Percentiles rank a stretch among this genome's conserved stretches.
phyloP scores from a whole-genome alignment of 1,140 invertebrate species.

The Trichonephila inaurata region DNA sequence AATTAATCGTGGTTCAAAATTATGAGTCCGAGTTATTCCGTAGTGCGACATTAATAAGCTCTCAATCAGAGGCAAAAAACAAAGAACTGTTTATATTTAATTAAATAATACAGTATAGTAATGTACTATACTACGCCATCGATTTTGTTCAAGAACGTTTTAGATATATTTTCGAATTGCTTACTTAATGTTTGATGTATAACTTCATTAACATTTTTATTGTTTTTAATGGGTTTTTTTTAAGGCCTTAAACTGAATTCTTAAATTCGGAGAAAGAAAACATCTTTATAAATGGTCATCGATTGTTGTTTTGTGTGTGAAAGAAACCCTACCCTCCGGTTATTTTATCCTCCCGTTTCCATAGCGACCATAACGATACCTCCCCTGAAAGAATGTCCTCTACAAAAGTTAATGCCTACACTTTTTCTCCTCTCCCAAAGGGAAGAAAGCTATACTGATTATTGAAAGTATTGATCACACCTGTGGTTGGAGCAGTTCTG shows the following conservation, averaged over 20 bases:
- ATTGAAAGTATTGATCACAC: slow-evolving; percentile 73
- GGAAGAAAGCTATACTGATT: slow-evolving; percentile 57
- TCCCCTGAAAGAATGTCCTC: slow-evolving; percentile 71
- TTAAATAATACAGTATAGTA: too few species aligned
- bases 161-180: too few species aligned
- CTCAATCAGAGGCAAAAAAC: too few species aligned
- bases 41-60: too few species aligned
- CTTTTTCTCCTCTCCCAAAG: slow-evolving; percentile 20
- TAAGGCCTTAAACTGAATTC: neutral
- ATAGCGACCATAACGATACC: slow-evolving; percentile 67
- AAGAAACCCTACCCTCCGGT: slow-evolving; percentile 37
- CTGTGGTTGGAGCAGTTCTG: slow-evolving; percentile 26
- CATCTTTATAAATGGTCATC: slow-evolving; percentile 43
- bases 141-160: too few species aligned
- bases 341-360: slow-evolving; percentile 50
- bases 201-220: too few species aligned
- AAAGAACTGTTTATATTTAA: too few species aligned
- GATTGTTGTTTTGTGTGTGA: slow-evolving; percentile 40
- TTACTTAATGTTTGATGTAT: too few species aligned
- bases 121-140: too few species aligned
- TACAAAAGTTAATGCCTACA: slow-evolving; percentile 66
- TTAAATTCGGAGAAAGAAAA: neutral
- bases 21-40: too few species aligned
- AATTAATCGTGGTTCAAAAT: too few species aligned
- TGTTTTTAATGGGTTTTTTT: too few species aligned